Evolutionary conservation across 2,888 invertebrate genomes (phyloP).

Genomic region (Gastracanthus pulcherrimus): DNA sequence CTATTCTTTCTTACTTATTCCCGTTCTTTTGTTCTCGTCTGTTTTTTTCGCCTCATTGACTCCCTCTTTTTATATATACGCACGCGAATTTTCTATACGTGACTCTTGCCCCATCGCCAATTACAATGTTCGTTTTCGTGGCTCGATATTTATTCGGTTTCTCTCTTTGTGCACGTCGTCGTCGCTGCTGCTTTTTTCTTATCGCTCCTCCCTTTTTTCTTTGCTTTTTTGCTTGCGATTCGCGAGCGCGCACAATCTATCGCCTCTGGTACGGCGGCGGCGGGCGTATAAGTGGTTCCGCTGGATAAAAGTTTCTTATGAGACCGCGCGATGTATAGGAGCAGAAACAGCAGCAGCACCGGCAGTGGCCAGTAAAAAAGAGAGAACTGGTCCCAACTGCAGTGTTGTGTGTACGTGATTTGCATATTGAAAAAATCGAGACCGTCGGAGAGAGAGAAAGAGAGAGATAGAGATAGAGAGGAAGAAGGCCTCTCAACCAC

Average conservation of each 20-base stretch:
- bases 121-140: constrained; percentile 56
- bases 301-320: constrained; percentile 55
- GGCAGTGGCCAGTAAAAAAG: neutral
- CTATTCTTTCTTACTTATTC: too few relatives aligned
- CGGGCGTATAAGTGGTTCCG: constrained; percentile 54
- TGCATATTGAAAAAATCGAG: constrained; percentile 55
- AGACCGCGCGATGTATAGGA: constrained; percentile 17
- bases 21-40: constrained; percentile 4
- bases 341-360: neutral
- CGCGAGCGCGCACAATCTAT: constrained; percentile 57
- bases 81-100: too few relatives aligned
- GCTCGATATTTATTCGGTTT: constrained; percentile 57
- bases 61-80: neutral
- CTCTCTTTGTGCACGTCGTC: constrained; percentile 41
- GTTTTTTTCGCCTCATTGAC: neutral
- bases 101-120: constrained; percentile 39
- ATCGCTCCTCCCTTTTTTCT: neutral
- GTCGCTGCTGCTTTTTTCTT: neutral
- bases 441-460: neutral
- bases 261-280: constrained; percentile 40
- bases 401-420: constrained; percentile 28
- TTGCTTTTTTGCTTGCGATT: neutral
- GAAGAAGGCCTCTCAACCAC: constrained; percentile 49
- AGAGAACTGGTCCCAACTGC: constrained; percentile 9
- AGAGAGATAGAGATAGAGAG: neutral